A percentile compares a stretch with the other conserved stretches of the same genome.
Conservation (phyloP, 2,797 vertebrate species). For the Gobio occitaniae region DNA sequence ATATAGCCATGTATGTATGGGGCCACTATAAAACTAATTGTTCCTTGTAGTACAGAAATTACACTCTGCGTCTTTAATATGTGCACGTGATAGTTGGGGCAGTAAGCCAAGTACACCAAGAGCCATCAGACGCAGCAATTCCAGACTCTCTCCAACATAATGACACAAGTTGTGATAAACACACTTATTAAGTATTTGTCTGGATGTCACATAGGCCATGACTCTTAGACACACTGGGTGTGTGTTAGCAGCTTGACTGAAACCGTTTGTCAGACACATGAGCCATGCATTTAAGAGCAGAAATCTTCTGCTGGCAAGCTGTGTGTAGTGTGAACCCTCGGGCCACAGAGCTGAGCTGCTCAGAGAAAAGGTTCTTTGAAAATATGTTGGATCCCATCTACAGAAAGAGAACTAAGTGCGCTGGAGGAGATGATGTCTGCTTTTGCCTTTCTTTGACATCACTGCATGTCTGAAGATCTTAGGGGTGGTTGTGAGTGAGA, state of each 20-base stretch:
- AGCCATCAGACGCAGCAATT: not conserved
- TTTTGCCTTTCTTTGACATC: constrained; percentile 39
- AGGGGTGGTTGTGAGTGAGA: not conserved
- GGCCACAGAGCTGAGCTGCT: constrained; percentile 16
- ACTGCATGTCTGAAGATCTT: constrained; percentile 13
- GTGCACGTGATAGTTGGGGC: not conserved
- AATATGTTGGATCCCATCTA: constrained; percentile 48
- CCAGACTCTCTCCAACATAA: not conserved
- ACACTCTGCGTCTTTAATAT: not conserved
- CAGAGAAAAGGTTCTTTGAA: constrained; percentile 39
- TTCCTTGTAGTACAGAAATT: not conserved
- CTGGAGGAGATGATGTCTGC: constrained; percentile 23
- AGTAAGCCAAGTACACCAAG: not conserved
- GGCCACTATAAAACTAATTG: not conserved
- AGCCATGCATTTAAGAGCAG: constrained; percentile 22
- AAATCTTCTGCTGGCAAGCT: constrained; percentile 36
- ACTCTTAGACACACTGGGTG: not conserved
- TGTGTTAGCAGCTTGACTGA: not conserved
- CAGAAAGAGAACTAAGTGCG: constrained; percentile 1
- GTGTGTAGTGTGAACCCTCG: constrained; percentile 31
- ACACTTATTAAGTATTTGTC: constrained; percentile 24
- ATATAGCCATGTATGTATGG: too few relatives aligned
- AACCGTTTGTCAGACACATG: constrained; percentile 36
- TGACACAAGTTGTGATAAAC: not conserved
- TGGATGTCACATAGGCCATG: not conserved